Conservation (phyloP, 2,888 invertebrate species). For the Cepaea hortensis region DNA sequence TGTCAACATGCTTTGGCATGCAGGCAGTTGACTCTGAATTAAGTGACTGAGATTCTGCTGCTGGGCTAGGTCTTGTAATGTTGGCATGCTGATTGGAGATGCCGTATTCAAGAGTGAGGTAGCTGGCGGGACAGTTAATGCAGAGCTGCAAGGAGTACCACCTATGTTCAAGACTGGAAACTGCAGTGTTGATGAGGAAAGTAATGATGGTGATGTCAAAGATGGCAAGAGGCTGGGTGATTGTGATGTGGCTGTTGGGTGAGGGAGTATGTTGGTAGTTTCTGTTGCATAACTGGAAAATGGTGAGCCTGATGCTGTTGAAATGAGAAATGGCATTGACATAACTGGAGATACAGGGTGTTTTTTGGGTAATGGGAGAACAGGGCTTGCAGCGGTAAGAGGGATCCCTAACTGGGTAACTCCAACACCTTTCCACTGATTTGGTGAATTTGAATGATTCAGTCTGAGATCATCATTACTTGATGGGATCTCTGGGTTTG, state of each 20-base stretch:
- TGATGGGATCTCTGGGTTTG: not conserved
- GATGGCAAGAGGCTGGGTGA: not conserved
- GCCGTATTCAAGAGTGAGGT: not conserved
- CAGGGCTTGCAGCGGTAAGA: not conserved
- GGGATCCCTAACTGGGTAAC: conserved; percentile 35
- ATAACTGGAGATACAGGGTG: not conserved
- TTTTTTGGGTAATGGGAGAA: not conserved
- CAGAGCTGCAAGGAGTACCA: not conserved
- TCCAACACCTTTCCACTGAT: conserved; percentile 42
- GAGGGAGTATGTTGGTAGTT: not conserved
- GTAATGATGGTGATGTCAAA: not conserved
- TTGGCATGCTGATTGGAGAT: not conserved
- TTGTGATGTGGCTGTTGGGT: not conserved
- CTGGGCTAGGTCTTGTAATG: conserved; percentile 8
- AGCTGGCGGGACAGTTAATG: not conserved
- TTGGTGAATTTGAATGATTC: not conserved
- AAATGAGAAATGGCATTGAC: conserved; percentile 24
- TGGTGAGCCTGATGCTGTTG: conserved; percentile 16
- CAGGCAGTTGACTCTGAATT: conserved; percentile 30
- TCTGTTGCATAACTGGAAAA: not conserved
- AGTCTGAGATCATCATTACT: not conserved
- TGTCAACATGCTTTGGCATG: conserved; percentile 13
- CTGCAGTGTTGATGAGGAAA: conserved; percentile 3
- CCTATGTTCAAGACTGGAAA: not conserved
- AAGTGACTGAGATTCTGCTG: conserved; percentile 36